Evolutionary conservation across 2,797 vertebrate species (phyloP).

Genomic region (Melanotaenia parkinsoni): DNA sequence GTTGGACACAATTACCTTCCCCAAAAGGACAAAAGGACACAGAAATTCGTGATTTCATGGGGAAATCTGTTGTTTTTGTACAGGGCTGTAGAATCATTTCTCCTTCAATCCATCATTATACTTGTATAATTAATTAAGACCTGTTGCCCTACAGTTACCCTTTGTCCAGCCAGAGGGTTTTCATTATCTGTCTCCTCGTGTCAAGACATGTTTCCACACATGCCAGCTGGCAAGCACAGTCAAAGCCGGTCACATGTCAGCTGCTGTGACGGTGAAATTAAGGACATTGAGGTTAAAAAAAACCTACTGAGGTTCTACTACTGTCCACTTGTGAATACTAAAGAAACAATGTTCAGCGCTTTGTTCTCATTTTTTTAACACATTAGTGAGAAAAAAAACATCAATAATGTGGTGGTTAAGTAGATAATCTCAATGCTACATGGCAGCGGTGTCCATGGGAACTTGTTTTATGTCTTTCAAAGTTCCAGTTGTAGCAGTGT

Average conservation of each 20-base stretch:
- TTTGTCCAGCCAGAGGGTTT: constrained; percentile 24
- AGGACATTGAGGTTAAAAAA: constrained; percentile 9
- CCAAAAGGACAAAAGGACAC: background rate
- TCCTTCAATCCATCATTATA: constrained; percentile 5
- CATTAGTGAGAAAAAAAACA: background rate
- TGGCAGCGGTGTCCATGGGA: background rate
- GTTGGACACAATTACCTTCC: background rate
- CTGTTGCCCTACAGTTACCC: constrained; percentile 11
- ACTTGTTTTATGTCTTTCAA: background rate
- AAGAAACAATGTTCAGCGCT: constrained; percentile 1
- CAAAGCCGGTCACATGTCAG: constrained; percentile 5
- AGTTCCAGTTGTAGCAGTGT: constrained; percentile 1
- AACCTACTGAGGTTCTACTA: background rate
- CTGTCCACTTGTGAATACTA: background rate
- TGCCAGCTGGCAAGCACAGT: constrained; percentile 15
- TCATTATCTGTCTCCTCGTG: constrained; percentile 13
- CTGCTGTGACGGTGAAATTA: constrained; percentile 8
- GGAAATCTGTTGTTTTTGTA: background rate
- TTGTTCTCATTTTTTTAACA: constrained; percentile 14
- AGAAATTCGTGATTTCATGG: background rate
- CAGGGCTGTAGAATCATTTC: background rate
- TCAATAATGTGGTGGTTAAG: background rate
- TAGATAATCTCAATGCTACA: background rate
- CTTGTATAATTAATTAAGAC: constrained; percentile 31
- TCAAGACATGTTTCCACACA: constrained; percentile 21